phyloP scores from a whole-genome alignment of 1,140 invertebrate genomes.

The Polyergus mexicanus region DNA sequence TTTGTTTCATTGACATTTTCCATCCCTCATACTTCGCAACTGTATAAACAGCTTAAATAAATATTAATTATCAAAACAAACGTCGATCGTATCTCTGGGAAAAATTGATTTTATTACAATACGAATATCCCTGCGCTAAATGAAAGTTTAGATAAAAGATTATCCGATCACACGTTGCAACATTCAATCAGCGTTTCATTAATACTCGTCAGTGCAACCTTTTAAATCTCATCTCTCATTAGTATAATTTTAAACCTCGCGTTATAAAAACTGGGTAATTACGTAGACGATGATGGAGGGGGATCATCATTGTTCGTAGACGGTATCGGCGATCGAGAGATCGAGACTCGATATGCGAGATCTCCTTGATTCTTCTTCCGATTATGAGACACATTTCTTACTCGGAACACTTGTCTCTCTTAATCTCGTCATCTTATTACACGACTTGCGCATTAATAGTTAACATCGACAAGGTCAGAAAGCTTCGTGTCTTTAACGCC shows the following conservation, averaged over 20 bases:
- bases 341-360: constrained; percentile 16
- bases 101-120: constrained; percentile 42
- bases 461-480: constrained; percentile 35
- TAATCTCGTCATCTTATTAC: constrained; percentile 37
- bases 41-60: constrained; percentile 11
- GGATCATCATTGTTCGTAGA: constrained; percentile 21
- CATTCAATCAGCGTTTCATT: constrained; percentile 49
- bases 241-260: constrained; percentile 43
- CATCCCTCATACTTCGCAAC: neutral
- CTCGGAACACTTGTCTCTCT: neutral
- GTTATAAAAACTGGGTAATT: constrained; percentile 29
- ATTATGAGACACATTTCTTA: neutral
- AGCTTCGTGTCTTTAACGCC: constrained; percentile 8
- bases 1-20: neutral
- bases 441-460: constrained; percentile 47
- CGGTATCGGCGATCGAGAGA: constrained; percentile 5
- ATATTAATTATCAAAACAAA: constrained; percentile 54
- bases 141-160: constrained; percentile 27
- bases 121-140: constrained; percentile 21
- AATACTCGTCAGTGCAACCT: constrained; percentile 36
- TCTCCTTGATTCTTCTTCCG: constrained; percentile 15
- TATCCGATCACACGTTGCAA: constrained; percentile 35
- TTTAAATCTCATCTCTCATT: constrained; percentile 48
- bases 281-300: neutral
- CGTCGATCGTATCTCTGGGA: constrained; percentile 31